Conservation (phyloP, 2,113 vertebrate species). For the Orthochromis indermauri region DNA sequence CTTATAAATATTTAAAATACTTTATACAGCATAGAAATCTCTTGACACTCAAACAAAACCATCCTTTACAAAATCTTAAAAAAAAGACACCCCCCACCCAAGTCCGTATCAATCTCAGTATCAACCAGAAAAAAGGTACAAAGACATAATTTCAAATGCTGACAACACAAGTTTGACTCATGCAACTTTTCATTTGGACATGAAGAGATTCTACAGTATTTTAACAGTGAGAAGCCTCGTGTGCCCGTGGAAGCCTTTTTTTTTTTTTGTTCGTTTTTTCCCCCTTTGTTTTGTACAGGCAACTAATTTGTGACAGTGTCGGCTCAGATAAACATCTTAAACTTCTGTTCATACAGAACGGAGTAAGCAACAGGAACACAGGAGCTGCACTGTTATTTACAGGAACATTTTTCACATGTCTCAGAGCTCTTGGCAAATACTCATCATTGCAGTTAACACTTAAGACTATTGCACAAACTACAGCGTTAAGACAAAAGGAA, state of each 20-base stretch:
- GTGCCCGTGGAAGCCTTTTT: slow-evolving; percentile 36
- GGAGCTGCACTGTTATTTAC: slow-evolving; percentile 47
- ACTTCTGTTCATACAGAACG: background rate
- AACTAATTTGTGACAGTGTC: background rate
- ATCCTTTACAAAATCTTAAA: slow-evolving; percentile 71
- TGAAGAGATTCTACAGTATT: slow-evolving; percentile 18
- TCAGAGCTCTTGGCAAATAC: slow-evolving; percentile 57
- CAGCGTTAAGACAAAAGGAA: slow-evolving; percentile 60
- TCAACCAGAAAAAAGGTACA: slow-evolving; percentile 58
- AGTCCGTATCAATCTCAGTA: slow-evolving; percentile 55
- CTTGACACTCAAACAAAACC: slow-evolving; percentile 61
- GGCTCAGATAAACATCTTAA: background rate
- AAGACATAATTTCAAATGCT: slow-evolving; percentile 53
- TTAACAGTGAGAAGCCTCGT: slow-evolving; percentile 51
- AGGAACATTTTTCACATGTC: slow-evolving; percentile 33
- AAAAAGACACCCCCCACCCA: slow-evolving; percentile 51
- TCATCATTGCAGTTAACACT: slow-evolving; percentile 48
- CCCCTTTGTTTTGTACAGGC: background rate
- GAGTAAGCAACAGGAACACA: background rate
- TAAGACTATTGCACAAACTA: slow-evolving; percentile 67
- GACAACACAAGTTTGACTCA: slow-evolving; percentile 44
- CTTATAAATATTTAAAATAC: slow-evolving; percentile 76
- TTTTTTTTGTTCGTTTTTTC: background rate
- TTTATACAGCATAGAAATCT: slow-evolving; percentile 79
- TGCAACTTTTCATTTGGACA: slow-evolving; percentile 56